Percentiles rank a stretch among this genome's conserved stretches.
These are phyloP conservation scores for Drosophila antonietae DNA, from an alignment of 2,888 invertebrate species.

Conservation along the genomic window DNA sequence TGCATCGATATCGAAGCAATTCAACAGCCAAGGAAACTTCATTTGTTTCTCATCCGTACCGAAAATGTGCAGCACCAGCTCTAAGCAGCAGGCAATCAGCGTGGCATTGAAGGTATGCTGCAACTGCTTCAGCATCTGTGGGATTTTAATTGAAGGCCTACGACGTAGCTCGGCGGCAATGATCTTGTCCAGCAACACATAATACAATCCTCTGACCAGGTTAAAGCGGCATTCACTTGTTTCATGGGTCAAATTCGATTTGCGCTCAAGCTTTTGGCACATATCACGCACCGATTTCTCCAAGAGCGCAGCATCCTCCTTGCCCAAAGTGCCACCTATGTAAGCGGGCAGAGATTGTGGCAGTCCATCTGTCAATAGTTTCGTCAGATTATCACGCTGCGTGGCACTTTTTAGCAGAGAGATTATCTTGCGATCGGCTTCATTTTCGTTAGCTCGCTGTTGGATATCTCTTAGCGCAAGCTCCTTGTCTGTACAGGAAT, in stretches of 20 bases:
- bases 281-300: constrained; percentile 30
- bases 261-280: constrained; percentile 22
- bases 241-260: constrained; percentile 8
- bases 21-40: constrained; percentile 57
- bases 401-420: background rate
- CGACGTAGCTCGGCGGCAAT: constrained; percentile 35
- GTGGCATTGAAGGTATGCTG: constrained; percentile 36
- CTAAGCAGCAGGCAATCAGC: constrained; percentile 58
- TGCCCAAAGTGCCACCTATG: constrained; percentile 24
- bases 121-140: constrained; percentile 36
- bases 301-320: constrained; percentile 14
- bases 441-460: background rate
- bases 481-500: background rate
- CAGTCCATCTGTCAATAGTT: constrained; percentile 29
- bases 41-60: constrained; percentile 3
- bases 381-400: constrained; percentile 23
- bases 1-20: constrained; percentile 53
- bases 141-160: constrained; percentile 37
- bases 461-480: too few relatives aligned
- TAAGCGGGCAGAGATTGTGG: constrained; percentile 31
- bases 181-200: constrained; percentile 49
- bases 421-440: background rate
- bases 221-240: constrained; percentile 20
- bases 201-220: constrained; percentile 47
- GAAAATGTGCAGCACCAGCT: constrained; percentile 49